Evolutionary conservation across 2,888 invertebrate genomes (phyloP).

Genomic region (Cacoxenus indagator): DNA sequence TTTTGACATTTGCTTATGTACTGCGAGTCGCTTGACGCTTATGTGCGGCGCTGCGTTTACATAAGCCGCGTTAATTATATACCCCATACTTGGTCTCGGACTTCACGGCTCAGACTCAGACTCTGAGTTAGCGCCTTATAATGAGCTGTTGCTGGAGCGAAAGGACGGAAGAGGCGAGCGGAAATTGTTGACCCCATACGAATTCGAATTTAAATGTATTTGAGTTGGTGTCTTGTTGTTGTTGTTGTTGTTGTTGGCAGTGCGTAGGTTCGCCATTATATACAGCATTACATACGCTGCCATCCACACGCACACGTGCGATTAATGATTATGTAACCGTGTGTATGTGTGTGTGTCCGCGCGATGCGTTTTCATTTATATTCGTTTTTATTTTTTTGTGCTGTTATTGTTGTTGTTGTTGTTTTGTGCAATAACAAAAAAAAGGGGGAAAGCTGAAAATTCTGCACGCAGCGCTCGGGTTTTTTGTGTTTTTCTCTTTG

Average conservation of each 20-base stretch:
- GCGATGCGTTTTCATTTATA: slow-evolving; percentile 6
- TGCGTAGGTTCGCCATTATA: background rate
- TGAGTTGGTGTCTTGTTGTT: background rate
- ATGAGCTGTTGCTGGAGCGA: slow-evolving; percentile 13
- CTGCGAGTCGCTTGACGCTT: background rate
- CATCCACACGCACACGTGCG: background rate
- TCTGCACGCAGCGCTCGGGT: background rate
- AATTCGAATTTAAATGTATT: background rate
- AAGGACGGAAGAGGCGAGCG: background rate
- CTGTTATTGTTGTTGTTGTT: background rate
- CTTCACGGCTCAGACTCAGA: background rate
- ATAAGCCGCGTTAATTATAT: slow-evolving; percentile 18
- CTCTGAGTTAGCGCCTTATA: slow-evolving; percentile 10
- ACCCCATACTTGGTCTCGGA: background rate
- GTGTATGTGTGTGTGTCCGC: background rate
- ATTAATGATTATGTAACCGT: background rate
- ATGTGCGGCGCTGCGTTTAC: background rate
- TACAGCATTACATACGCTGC: background rate
- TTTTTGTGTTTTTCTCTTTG: slow-evolving; percentile 13
- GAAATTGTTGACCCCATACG: slow-evolving; percentile 7
- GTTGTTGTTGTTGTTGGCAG: slow-evolving; percentile 9
- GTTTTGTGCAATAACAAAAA: background rate
- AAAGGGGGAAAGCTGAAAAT: slow-evolving; percentile 14
- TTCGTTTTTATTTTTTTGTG: background rate
- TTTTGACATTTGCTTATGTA: slow-evolving; percentile 58